Conservation (phyloP, 2,113 vertebrate genomes). For the Nymphicus hollandicus region DNA sequence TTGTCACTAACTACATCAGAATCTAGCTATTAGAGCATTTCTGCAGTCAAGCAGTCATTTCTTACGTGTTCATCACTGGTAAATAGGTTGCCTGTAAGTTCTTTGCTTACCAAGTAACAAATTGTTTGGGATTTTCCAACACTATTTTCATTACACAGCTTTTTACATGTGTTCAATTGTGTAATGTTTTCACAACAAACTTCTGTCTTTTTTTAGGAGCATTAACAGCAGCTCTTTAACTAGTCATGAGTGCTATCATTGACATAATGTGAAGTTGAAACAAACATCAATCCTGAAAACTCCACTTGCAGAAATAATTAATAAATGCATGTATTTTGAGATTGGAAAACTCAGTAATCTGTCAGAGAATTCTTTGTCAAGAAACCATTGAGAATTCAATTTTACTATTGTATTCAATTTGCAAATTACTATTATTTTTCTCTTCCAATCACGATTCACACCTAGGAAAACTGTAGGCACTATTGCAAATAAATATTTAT, state of each 20-base stretch:
- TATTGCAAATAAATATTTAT: constrained; percentile 17
- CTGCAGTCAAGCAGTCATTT: background rate
- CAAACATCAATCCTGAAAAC: background rate
- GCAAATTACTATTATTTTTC: background rate
- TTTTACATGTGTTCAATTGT: background rate
- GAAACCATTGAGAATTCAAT: background rate
- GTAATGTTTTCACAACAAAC: background rate
- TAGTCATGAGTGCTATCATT: background rate
- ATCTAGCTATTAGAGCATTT: background rate
- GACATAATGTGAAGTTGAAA: background rate
- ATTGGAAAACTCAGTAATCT: background rate
- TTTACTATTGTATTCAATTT: background rate
- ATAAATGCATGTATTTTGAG: background rate
- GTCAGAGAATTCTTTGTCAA: background rate
- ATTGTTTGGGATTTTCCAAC: background rate
- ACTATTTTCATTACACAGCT: background rate
- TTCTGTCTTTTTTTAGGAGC: background rate
- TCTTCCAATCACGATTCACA: background rate
- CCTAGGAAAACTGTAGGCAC: background rate
- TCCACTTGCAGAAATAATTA: background rate
- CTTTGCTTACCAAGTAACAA: background rate
- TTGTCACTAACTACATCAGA: background rate
- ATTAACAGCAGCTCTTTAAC: background rate
- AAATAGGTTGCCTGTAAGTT: background rate
- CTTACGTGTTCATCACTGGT: background rate